Percentiles rank a stretch among this genome's conserved stretches.
Conservation (phyloP, 2,888 invertebrate genomes). For the Linnaemya vulpina region DNA sequence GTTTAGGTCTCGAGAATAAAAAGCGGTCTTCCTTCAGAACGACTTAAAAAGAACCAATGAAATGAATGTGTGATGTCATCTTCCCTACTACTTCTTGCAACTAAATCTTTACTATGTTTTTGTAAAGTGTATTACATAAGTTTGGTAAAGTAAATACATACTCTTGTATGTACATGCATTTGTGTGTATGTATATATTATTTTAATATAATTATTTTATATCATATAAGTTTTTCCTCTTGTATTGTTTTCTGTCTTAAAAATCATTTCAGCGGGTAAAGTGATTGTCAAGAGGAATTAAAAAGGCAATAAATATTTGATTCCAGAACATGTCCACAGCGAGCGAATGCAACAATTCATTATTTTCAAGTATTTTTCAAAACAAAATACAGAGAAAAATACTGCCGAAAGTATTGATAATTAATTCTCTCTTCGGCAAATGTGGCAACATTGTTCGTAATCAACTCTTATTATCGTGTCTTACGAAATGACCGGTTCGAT, state of each 20-base stretch:
- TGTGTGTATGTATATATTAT: background rate
- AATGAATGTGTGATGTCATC: slow-evolving; percentile 27
- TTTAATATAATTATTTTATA: background rate
- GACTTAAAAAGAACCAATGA: slow-evolving; percentile 2
- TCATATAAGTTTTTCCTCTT: background rate
- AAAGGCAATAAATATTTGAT: no score
- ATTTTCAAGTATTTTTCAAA: no score
- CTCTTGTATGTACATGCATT: no score
- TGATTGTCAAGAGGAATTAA: no score
- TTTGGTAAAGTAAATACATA: slow-evolving; percentile 66
- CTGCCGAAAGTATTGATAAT: no score
- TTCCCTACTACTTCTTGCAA: slow-evolving; percentile 17
- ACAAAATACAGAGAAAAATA: no score
- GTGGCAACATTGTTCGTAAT: no score
- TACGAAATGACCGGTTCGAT: no score
- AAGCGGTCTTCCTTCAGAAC: background rate
- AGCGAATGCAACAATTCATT: no score
- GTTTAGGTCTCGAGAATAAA: slow-evolving; percentile 26
- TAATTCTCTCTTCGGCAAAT: no score
- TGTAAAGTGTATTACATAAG: slow-evolving; percentile 33
- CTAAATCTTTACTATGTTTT: slow-evolving; percentile 16
- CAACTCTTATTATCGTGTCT: no score
- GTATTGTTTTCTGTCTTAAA: slow-evolving; percentile 12
- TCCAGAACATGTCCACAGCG: no score
- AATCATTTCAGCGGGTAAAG: background rate